Evolutionary conservation across 64 coral and sea anemone species (phyloP).

Genomic region (Pocillopora damicornis): DNA sequence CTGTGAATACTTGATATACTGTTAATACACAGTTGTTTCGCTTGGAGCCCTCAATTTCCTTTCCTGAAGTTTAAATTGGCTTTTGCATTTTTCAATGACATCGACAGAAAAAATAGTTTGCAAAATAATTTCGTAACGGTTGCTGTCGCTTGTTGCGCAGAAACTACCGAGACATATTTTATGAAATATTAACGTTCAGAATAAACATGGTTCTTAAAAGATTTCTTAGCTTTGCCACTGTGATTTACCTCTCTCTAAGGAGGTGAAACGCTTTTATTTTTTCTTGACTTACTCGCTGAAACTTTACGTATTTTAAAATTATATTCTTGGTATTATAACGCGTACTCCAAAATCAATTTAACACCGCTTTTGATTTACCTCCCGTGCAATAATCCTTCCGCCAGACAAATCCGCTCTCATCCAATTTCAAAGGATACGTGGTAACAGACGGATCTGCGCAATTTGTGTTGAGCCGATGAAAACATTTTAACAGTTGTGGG

Average conservation of each 20-base stretch:
- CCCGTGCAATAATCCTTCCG: slow-evolving; percentile 1
- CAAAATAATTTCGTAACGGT: not conserved
- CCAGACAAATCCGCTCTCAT: slow-evolving; percentile 37
- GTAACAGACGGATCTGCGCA: not conserved
- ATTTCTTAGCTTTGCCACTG: not conserved
- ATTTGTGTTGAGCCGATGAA: slow-evolving; percentile 3
- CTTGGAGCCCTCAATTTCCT: not conserved
- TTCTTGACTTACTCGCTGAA: not conserved
- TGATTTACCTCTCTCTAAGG: not conserved
- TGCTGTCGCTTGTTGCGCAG: not conserved
- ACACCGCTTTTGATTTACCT: not conserved
- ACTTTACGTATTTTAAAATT: not conserved
- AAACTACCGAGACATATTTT: not conserved
- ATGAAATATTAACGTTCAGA: not conserved
- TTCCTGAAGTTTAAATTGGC: not conserved
- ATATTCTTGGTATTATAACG: not conserved
- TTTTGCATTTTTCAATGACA: not conserved
- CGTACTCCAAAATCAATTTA: not conserved
- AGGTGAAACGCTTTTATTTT: not conserved
- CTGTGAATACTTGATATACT: slow-evolving; percentile 2
- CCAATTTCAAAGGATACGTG: slow-evolving; percentile 14
- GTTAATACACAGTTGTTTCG: not conserved
- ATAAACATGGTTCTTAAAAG: not conserved
- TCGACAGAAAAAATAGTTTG: not conserved
- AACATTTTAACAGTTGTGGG: slow-evolving; percentile 9